These are phyloP conservation scores for Drosophila nigritarsus DNA, from an alignment of 2,888 invertebrate genomes.

Conservation along the genomic window DNA sequence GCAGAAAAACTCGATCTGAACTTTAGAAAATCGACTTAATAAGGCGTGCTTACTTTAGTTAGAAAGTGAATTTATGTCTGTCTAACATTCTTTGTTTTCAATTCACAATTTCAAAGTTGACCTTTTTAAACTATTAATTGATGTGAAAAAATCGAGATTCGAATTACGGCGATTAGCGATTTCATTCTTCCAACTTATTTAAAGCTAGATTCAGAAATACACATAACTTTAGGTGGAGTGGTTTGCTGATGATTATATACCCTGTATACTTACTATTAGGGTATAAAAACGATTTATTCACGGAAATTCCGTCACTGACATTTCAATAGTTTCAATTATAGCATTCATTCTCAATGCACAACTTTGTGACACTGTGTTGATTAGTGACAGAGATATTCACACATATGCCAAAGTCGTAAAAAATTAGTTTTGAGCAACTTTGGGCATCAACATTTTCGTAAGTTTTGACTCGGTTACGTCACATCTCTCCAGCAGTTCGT, in stretches of 20 bases:
- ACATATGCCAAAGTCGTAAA: constrained; percentile 9
- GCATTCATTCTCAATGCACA: not conserved
- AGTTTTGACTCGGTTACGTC: constrained; percentile 14
- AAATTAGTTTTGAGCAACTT: constrained; percentile 33
- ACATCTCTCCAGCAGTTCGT: not conserved
- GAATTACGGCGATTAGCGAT: not conserved
- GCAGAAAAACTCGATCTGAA: not conserved
- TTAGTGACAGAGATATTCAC: not conserved
- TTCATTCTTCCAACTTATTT: not conserved
- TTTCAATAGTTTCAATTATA: constrained; percentile 9
- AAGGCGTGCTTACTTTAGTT: not conserved
- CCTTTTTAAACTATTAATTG: not conserved
- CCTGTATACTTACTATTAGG: not conserved
- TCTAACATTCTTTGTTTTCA: not conserved
- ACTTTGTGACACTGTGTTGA: constrained; percentile 15
- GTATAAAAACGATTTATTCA: not conserved
- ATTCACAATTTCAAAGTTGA: not conserved
- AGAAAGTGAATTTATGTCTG: not conserved
- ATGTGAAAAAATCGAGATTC: not conserved
- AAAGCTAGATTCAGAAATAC: not conserved
- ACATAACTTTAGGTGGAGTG: not conserved
- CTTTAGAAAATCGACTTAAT: not conserved
- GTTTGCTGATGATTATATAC: not conserved
- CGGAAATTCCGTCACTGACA: not conserved
- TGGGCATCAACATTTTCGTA: constrained; percentile 64